Evolutionary conservation across 2,797 vertebrate species (phyloP).

Genomic region (Pteronotus mesoamericanus): DNA sequence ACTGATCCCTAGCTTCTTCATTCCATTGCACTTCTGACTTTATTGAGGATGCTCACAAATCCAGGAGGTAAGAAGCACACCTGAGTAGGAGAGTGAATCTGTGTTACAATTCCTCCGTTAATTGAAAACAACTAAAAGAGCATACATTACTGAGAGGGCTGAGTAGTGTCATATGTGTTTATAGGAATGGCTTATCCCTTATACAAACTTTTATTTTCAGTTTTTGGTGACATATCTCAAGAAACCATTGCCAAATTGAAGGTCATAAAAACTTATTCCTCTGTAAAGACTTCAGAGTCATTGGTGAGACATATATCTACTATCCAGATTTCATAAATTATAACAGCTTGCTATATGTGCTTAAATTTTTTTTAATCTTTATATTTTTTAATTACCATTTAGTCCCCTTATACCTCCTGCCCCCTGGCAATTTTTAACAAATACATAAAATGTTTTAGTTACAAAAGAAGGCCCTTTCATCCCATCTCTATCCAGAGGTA

Average conservation of each 20-base stretch:
- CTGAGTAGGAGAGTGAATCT: background rate
- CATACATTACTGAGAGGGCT: background rate
- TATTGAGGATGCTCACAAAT: background rate
- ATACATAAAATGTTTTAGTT: slow-evolving; percentile 26
- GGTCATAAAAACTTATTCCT: background rate
- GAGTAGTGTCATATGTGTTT: background rate
- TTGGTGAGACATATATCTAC: background rate
- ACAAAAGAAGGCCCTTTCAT: background rate
- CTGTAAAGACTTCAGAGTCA: background rate
- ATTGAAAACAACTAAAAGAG: background rate
- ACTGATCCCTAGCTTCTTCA: background rate
- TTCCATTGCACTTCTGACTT: background rate
- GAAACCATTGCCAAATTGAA: background rate
- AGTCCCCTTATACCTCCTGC: no score
- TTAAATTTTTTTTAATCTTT: background rate
- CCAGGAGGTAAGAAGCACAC: background rate
- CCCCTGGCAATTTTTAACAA: background rate
- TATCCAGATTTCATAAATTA: background rate
- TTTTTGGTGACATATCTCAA: background rate
- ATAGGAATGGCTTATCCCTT: background rate
- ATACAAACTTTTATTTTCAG: slow-evolving; percentile 15
- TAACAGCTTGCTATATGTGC: background rate
- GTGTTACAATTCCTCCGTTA: background rate
- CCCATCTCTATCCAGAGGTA: background rate
- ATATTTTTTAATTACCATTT: no score